phyloP scores from a whole-genome alignment of 2,888 invertebrate species.

The Plemyria rubiginata region DNA sequence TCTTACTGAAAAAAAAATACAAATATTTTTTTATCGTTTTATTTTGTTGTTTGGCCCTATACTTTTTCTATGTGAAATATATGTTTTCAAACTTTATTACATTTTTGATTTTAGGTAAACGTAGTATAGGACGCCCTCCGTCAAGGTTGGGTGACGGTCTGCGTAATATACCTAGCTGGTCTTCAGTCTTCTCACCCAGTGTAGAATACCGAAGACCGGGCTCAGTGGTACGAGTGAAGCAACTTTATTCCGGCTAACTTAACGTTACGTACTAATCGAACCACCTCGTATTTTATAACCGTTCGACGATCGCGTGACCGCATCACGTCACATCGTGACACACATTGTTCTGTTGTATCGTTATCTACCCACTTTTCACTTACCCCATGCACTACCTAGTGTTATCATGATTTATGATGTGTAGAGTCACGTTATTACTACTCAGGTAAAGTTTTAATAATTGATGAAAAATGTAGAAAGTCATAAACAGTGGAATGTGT shows the following conservation, averaged over 20 bases:
- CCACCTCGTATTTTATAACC: neutral
- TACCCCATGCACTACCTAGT: slow-evolving; percentile 46
- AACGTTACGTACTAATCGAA: neutral
- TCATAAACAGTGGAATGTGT: slow-evolving; percentile 10
- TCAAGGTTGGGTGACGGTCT: no score
- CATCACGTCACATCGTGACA: slow-evolving; percentile 51
- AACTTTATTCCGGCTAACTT: neutral
- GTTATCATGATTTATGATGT: slow-evolving; percentile 67
- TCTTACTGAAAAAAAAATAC: no score
- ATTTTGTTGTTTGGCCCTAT: no score
- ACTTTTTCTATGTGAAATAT: no score
- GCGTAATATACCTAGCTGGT: no score
- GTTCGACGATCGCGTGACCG: slow-evolving; percentile 60
- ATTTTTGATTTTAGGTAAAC: no score
- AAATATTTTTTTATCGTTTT: no score
- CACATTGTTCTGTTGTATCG: slow-evolving; percentile 63
- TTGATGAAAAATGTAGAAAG: slow-evolving; percentile 13
- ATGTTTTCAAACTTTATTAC: no score
- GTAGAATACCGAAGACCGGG: no score
- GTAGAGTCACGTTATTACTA: slow-evolving; percentile 41
- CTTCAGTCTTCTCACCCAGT: no score
- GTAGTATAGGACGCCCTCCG: no score
- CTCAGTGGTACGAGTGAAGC: no score
- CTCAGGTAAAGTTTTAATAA: slow-evolving; percentile 20
- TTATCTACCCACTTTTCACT: slow-evolving; percentile 68